These are phyloP conservation scores for Perithous albicinctus DNA, from an alignment of 2,888 invertebrate genomes.

Conservation along the genomic window DNA sequence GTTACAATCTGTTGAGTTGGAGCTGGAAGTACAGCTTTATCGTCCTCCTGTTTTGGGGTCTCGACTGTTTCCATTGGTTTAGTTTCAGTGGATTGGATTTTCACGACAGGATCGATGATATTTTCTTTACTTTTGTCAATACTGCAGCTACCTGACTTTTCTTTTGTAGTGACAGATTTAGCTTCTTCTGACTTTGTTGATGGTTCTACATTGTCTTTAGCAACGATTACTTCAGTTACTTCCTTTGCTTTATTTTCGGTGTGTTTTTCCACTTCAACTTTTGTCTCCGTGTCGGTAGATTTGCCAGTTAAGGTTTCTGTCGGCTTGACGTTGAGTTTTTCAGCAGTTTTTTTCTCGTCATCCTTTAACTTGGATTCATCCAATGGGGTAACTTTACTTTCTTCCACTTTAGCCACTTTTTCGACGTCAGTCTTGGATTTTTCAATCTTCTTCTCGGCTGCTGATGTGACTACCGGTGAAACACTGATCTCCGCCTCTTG, in stretches of 20 bases:
- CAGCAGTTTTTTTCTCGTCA: slow-evolving; percentile 53
- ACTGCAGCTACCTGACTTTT: slow-evolving; percentile 1
- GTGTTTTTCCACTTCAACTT: neutral
- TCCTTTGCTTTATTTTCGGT: slow-evolving; percentile 16
- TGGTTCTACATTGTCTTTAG: slow-evolving; percentile 5
- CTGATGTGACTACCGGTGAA: slow-evolving; percentile 52
- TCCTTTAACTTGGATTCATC: slow-evolving; percentile 41
- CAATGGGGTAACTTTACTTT: slow-evolving; percentile 58
- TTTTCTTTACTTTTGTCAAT: neutral
- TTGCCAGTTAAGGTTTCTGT: neutral
- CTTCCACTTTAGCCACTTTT: slow-evolving; percentile 41
- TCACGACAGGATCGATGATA: slow-evolving; percentile 21
- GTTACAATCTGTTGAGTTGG: slow-evolving; percentile 26
- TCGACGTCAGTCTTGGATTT: slow-evolving; percentile 50
- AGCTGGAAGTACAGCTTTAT: neutral
- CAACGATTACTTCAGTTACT: neutral
- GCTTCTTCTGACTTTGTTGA: slow-evolving; percentile 69
- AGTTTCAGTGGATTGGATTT: slow-evolving; percentile 22
- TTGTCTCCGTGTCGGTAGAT: neutral
- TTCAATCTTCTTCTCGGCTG: slow-evolving; percentile 38
- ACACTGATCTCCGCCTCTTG: neutral
- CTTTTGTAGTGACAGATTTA: slow-evolving; percentile 70
- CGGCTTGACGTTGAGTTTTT: slow-evolving; percentile 1
- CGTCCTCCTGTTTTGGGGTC: slow-evolving; percentile 4
- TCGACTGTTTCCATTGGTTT: slow-evolving; percentile 10